Evolutionary conservation across 2,888 invertebrate species (phyloP).

Genomic region (Caenorhabditis afra): DNA sequence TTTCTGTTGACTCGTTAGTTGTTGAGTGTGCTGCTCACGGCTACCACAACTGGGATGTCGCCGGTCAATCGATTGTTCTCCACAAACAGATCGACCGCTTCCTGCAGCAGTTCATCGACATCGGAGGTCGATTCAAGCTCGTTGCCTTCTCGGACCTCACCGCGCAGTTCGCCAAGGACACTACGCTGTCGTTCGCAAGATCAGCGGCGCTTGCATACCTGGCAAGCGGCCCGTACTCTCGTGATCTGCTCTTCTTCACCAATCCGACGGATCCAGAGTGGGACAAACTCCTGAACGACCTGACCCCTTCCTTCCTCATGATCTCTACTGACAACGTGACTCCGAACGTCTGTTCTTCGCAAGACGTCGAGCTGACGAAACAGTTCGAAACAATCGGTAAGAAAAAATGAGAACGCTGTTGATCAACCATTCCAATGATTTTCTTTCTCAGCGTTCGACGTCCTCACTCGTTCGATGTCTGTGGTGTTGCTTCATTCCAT

Average conservation of each 20-base stretch:
- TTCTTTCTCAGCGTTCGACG: constrained; percentile 68
- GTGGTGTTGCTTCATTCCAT: constrained; percentile 76
- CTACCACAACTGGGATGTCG: constrained; percentile 79
- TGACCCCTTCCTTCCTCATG: constrained; percentile 79
- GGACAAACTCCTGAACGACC: constrained; percentile 72
- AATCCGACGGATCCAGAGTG: constrained; percentile 75
- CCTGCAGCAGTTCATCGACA: constrained; percentile 71
- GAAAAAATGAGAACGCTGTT: neutral
- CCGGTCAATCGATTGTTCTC: constrained; percentile 78
- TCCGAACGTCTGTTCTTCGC: constrained; percentile 65
- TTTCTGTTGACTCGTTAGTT: constrained; percentile 77
- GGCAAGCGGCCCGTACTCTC: constrained; percentile 53
- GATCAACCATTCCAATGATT: neutral
- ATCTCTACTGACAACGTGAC: constrained; percentile 77
- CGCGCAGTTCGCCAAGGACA: constrained; percentile 73
- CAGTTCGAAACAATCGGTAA: constrained; percentile 74
- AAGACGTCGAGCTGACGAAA: constrained; percentile 71
- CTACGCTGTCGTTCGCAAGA: constrained; percentile 74
- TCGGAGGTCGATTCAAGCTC: constrained; percentile 78
- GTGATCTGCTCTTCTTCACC: constrained; percentile 70
- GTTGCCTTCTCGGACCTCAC: constrained; percentile 77
- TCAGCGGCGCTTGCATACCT: constrained; percentile 72
- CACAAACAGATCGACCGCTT: constrained; percentile 76
- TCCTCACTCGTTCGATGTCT: constrained; percentile 70
- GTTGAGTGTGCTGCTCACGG: constrained; percentile 77